Conservation (phyloP, 1,140 invertebrate genomes). For the Sitodiplosis mosellana region DNA sequence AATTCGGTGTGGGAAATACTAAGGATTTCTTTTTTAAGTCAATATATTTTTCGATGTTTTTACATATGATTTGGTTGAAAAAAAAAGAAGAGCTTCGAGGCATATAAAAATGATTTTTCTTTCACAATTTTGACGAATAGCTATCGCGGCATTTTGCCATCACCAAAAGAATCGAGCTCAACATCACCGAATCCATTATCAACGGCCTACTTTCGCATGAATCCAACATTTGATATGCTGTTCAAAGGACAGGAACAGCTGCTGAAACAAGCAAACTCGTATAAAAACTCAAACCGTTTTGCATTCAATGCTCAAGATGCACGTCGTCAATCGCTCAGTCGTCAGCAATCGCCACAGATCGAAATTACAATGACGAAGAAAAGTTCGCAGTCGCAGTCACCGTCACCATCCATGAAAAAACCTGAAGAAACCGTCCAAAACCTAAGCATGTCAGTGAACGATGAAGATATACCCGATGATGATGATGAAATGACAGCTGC, state of each 20-base stretch:
- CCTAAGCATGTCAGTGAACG: too few relatives aligned
- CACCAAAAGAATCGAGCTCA: slow-evolving; percentile 14
- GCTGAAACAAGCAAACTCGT: slow-evolving; percentile 3
- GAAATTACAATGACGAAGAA: slow-evolving; percentile 11
- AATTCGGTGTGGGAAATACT: too few relatives aligned
- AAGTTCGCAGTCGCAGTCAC: background rate
- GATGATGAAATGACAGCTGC: slow-evolving; percentile 2
- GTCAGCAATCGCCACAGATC: slow-evolving; percentile 14
- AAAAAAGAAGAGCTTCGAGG: too few relatives aligned
- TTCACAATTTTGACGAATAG: slow-evolving; percentile 5
- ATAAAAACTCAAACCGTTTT: slow-evolving; percentile 13
- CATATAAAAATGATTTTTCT: too few relatives aligned
- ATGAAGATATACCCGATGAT: background rate
- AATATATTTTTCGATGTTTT: too few relatives aligned
- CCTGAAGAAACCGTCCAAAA: slow-evolving; percentile 9
- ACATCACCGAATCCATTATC: too few relatives aligned
- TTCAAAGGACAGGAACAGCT: slow-evolving; percentile 9
- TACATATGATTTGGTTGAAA: too few relatives aligned
- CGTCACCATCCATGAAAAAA: slow-evolving; percentile 1
- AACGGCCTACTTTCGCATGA: slow-evolving; percentile 8
- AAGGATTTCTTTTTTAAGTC: too few relatives aligned
- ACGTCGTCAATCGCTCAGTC: too few relatives aligned
- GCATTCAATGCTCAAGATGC: slow-evolving; percentile 4
- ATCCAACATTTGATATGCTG: slow-evolving; percentile 19
- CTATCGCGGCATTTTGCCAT: slow-evolving; percentile 15